Conservation (phyloP, 2,113 vertebrate genomes). For the Oryctolagus cuniculus region DNA sequence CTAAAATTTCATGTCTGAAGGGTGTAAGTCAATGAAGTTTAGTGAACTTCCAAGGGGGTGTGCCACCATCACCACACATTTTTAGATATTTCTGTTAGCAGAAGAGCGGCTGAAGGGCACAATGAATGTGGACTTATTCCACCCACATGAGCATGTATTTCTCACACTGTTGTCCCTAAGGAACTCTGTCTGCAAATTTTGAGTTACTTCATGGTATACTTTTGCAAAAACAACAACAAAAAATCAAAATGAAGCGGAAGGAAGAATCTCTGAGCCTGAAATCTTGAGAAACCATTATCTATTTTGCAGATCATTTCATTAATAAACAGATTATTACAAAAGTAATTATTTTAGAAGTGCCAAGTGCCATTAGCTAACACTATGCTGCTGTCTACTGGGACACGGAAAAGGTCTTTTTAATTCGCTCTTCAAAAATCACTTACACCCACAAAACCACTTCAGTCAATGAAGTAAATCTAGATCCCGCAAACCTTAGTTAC, state of each 20-base stretch:
- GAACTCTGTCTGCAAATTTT: slow-evolving; percentile 67
- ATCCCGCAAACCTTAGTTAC: slow-evolving; percentile 68
- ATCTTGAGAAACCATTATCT: slow-evolving; percentile 75
- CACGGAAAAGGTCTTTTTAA: slow-evolving; percentile 76
- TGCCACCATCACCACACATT: not conserved
- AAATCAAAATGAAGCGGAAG: slow-evolving; percentile 58
- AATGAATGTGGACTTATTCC: slow-evolving; percentile 50
- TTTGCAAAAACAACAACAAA: slow-evolving; percentile 25
- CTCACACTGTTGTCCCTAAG: slow-evolving; percentile 60
- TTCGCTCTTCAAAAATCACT: slow-evolving; percentile 80
- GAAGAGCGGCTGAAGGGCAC: slow-evolving; percentile 66
- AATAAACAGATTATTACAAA: slow-evolving; percentile 80
- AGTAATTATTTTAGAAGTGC: slow-evolving; percentile 78
- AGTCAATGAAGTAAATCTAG: slow-evolving; percentile 64
- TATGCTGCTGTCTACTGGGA: slow-evolving; percentile 72
- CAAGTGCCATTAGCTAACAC: slow-evolving; percentile 68
- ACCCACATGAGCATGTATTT: slow-evolving; percentile 59
- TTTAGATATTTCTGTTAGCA: slow-evolving; percentile 67
- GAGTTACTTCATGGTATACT: slow-evolving; percentile 56
- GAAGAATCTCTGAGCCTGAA: slow-evolving; percentile 31
- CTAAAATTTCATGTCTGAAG: slow-evolving; percentile 61
- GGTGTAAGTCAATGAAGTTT: slow-evolving; percentile 36
- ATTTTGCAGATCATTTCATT: slow-evolving; percentile 76
- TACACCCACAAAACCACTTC: slow-evolving; percentile 77
- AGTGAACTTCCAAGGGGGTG: slow-evolving; percentile 54